Conservation (phyloP, 2,113 vertebrate species). For the Gymnorhina tibicen region DNA sequence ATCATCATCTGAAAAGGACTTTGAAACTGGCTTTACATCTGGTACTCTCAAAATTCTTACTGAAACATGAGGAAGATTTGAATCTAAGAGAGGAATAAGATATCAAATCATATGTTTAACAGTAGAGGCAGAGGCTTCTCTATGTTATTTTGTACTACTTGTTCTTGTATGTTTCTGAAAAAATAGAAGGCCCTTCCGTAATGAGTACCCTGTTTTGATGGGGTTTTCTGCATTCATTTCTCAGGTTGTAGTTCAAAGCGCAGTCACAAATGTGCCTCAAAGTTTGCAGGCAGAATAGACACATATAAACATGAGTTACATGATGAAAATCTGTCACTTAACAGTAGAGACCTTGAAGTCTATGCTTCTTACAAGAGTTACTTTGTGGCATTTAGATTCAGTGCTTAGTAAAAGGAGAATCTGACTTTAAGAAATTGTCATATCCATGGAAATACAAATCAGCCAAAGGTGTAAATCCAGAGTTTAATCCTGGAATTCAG, state of each 20-base stretch:
- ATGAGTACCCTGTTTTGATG: background rate
- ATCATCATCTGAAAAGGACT: background rate
- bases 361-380: background rate
- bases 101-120: background rate
- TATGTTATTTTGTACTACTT: background rate
- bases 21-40: background rate
- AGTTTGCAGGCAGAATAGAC: background rate
- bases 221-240: background rate
- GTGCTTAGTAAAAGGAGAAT: background rate
- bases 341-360: background rate
- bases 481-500: background rate
- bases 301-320: background rate
- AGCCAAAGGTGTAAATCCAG: background rate
- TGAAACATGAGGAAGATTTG: background rate
- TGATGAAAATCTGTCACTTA: background rate
- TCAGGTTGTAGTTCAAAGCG: background rate
- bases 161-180: background rate
- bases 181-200: background rate
- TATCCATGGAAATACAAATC: background rate
- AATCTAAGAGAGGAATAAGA: background rate
- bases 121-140: background rate
- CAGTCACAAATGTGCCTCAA: background rate
- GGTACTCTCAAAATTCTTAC: background rate
- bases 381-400: background rate
- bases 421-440: background rate